phyloP scores from a whole-genome alignment of 2,888 invertebrate genomes.

The Balanococcus diminutus region DNA sequence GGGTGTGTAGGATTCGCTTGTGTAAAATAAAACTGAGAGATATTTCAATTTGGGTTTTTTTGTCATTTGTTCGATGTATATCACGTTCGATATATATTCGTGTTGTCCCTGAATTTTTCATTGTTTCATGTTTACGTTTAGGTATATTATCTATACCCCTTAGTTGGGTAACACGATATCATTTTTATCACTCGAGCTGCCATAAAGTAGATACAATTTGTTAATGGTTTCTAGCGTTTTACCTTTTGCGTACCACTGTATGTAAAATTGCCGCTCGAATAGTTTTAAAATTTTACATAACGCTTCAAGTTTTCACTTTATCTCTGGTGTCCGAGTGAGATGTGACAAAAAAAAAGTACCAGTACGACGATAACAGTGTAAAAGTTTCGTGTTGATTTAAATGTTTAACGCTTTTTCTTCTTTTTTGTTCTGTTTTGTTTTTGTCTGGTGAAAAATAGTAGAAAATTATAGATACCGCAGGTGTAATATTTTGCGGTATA shows the following conservation, averaged over 20 bases:
- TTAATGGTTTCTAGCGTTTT: not conserved
- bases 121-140: no score
- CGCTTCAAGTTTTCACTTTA: not conserved
- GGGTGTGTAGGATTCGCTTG: not conserved
- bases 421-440: no score
- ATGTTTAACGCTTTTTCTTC: not conserved
- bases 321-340: not conserved
- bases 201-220: not conserved
- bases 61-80: not conserved
- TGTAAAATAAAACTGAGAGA: not conserved
- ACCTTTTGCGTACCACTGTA: not conserved
- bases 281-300: not conserved
- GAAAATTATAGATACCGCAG: constrained; percentile 10
- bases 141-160: not conserved
- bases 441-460: not conserved
- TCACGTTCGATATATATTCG: not conserved
- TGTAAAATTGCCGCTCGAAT: not conserved
- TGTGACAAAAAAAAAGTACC: not conserved
- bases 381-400: not conserved
- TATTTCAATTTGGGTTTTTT: constrained; percentile 26
- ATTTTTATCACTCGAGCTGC: not conserved
- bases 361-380: not conserved
- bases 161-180: not conserved
- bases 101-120: not conserved
- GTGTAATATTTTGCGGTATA: constrained; percentile 1